Evolutionary conservation across 2,888 invertebrate genomes (phyloP), one percentile per base, ranked within the genome.

Genomic region (Lithophane socia): DNA sequence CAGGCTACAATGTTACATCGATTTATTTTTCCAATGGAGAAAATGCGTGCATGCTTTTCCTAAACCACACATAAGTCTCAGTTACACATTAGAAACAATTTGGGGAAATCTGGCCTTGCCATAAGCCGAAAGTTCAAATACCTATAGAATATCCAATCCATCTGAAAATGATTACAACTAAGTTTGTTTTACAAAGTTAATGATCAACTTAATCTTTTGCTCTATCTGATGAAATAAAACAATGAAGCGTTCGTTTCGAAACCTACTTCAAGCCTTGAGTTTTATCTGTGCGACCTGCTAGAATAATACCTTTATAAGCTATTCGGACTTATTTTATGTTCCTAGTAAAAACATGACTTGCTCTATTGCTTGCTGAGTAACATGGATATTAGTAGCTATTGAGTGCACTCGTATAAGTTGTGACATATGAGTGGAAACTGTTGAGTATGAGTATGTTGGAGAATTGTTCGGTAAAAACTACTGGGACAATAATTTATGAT

Each of bases 231-330:
- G 72, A 68, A 72, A 72, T 71, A 72, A 61, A 82, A 54, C 52
- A 68, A 69, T 49, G 42, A 56, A 49, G 49, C 24, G 29, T 68
- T 64, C 29, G 21, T 77, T 77, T 52, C 60, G 69, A 82, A 83
- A 79, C 21, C 12, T 47, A 83, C 37, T 58, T 18, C 7, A 13
- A 54, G n/a, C 79, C 73, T 83, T 78, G 68, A 61, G 49, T 71
- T 74, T 83, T 83, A 74, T 79, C 66, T 83, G 42, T 24, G 37
- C 37, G 66, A 73, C 52, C 54, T 47, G 66, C 18, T 69, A 79
- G 70, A 83, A 73, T 54, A 73, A 69, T 69, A 77, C 60, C 42
- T 65, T 61, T 73, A 66, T 56, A 67, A 42, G 60, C 37, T 61
- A 52, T 73, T 77, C 18, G n/a, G 16, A 47, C 56, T 9, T 47